phyloP scores from a whole-genome alignment of 2,113 vertebrate genomes.

The Oenanthe melanoleuca region DNA sequence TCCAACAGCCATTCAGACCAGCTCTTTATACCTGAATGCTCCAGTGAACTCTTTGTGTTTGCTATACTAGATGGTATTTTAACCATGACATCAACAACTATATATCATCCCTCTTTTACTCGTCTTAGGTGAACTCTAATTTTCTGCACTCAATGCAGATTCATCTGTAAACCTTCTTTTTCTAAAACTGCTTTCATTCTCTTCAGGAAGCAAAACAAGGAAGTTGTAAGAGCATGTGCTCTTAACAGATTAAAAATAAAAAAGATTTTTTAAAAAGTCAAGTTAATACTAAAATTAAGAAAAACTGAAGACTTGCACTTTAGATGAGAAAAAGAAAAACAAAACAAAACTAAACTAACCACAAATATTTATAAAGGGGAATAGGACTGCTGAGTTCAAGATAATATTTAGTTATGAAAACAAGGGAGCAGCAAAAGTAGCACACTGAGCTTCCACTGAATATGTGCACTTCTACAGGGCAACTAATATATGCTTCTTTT shows the following conservation, averaged over 20 bases:
- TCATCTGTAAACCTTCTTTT: neutral
- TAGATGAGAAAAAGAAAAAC: neutral
- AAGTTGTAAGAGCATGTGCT: neutral
- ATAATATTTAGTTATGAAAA: neutral
- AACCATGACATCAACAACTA: conserved; percentile 53
- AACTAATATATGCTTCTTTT: neutral
- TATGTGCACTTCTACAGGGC: neutral
- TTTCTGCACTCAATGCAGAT: neutral
- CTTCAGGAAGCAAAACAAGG: neutral
- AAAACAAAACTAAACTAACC: neutral
- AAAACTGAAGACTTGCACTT: neutral
- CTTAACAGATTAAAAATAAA: neutral
- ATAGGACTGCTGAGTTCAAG: neutral
- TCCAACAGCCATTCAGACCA: conserved; percentile 51
- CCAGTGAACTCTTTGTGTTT: conserved; percentile 59
- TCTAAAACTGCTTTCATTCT: neutral
- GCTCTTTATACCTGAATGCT: conserved; percentile 64
- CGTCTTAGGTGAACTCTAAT: neutral
- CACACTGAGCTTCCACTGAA: neutral
- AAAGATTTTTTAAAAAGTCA: neutral
- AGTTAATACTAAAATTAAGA: neutral
- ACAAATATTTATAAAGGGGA: neutral
- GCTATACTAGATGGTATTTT: conserved; percentile 36
- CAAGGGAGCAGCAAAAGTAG: neutral
- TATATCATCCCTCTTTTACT: conserved; percentile 32